These are phyloP conservation scores for Nomia melanderi DNA, from an alignment of 1,140 invertebrate genomes.

Conservation along the genomic window DNA sequence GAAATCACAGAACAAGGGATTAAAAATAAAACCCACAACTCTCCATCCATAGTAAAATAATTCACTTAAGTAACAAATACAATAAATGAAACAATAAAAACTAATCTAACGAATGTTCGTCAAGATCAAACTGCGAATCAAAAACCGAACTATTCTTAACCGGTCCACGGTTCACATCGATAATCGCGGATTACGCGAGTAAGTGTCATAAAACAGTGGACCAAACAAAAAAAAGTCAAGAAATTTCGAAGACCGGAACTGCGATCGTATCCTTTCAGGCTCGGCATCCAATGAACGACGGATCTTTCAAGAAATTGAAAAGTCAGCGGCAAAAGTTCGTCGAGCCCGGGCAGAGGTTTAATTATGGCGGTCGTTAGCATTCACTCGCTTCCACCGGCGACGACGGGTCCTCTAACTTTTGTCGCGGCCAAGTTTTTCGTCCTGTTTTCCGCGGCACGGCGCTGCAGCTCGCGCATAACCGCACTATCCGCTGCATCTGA, in stretches of 20 bases:
- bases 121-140: neutral
- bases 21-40: too few relatives aligned
- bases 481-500: slow-evolving; percentile 37
- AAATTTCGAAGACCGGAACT: neutral
- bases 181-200: slow-evolving; percentile 11
- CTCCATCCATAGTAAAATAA: too few relatives aligned
- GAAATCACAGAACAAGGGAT: too few relatives aligned
- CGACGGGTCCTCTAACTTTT: slow-evolving; percentile 51
- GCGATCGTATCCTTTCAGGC: slow-evolving; percentile 19
- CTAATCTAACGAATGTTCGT: neutral
- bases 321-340: slow-evolving; percentile 45
- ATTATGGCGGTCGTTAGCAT: slow-evolving; percentile 63
- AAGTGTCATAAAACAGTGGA: neutral
- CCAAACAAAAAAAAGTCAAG: neutral
- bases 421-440: slow-evolving; percentile 47
- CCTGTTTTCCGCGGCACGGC: neutral
- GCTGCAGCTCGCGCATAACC: slow-evolving; percentile 2
- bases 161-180: too few relatives aligned
- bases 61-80: too few relatives aligned
- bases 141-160: neutral
- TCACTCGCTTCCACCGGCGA: slow-evolving; percentile 37
- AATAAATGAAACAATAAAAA: too few relatives aligned
- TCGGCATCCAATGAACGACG: slow-evolving; percentile 5
- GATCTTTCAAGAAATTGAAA: slow-evolving; percentile 53
- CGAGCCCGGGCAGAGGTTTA: slow-evolving; percentile 39